Base-by-base conservation (phyloP, 2,888 invertebrate species). In the Hartigia nigra region DNA sequence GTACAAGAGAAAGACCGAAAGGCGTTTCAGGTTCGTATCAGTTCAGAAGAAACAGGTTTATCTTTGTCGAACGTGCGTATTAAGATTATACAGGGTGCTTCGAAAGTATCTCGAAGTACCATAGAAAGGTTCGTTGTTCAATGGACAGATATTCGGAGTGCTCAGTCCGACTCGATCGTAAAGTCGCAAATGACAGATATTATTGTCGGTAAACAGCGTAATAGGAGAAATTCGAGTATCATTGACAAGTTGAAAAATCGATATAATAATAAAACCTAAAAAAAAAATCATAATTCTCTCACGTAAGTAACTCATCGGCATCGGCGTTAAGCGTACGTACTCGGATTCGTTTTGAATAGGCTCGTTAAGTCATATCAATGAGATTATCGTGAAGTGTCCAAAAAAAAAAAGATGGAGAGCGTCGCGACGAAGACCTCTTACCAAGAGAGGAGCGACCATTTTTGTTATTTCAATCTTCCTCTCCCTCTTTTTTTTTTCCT, bases 151-250 rank as follows among this genome's bases (percentile, higher is more conserved):
- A 37, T 2, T 37, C 36, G 3, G 12, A 12, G 12, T 12, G 12
- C 12, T 12, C 12, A 0, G 0, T 37, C 23, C 23, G 14, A 14
- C 4, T 0, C 0, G 0, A 2, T 5, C 23, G 9, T 55, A 55
- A 14, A 23, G 1, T 23, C 14, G 14, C 55, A 23, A 55, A 14
- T 2, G 9, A 23, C 23, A 55, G 14, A 39, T 14, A 2, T 23
- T 5, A 39, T 4, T 14, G 14, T 14, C 14, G 5, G 1, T 39
- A 0, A 39, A 39, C 39, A 5, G 14, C 5, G 23, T 23, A 5
- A 55, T 9, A 0, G 1, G 0, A 14, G 2, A 37, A 37, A 23
- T 23, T 9, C 39, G 37, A n/a, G n/a, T 12, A 4, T 37, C 14
- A 12, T 14, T 12, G 39, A 39, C 5, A 39, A 55, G 23, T 23